A percentile compares a stretch with the other conserved stretches of the same genome.
phyloP scores from a whole-genome alignment of 2,113 vertebrate genomes.

The Pyrgilauda ruficollis region DNA sequence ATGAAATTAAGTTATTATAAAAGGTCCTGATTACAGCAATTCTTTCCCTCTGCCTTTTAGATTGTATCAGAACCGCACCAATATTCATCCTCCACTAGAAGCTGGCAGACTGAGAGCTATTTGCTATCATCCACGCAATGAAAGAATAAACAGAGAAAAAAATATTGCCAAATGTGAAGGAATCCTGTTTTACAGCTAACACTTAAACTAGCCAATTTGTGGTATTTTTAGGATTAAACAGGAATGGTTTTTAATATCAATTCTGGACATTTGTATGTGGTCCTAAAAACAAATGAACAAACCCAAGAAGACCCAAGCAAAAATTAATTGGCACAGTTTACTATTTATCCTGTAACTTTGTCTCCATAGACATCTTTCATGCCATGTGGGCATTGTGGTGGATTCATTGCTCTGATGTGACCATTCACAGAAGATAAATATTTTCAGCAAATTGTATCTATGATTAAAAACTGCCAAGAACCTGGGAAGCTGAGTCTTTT shows the following conservation, averaged over 20 bases:
- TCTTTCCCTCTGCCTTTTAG: background rate
- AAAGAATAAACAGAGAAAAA: conserved; percentile 10
- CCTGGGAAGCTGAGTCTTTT: background rate
- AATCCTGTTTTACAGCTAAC: background rate
- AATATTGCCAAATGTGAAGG: background rate
- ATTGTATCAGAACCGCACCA: background rate
- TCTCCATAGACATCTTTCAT: background rate
- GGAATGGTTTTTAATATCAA: background rate
- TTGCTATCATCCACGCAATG: background rate
- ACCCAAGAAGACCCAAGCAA: background rate
- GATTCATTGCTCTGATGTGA: background rate
- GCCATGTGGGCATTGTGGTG: background rate
- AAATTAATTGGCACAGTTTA: background rate
- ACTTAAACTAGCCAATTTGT: background rate
- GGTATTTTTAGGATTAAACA: background rate
- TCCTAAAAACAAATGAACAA: background rate
- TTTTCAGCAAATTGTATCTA: background rate
- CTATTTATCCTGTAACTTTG: background rate
- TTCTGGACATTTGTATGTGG: background rate
- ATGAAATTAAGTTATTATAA: background rate
- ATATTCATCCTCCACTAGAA: background rate
- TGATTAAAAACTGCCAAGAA: background rate
- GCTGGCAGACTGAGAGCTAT: background rate
- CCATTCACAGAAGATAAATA: background rate
- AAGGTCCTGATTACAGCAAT: background rate